These are phyloP conservation scores for Halcyon smyrnensis DNA, from an alignment of 2,797 vertebrate genomes.

Conservation along the genomic window DNA sequence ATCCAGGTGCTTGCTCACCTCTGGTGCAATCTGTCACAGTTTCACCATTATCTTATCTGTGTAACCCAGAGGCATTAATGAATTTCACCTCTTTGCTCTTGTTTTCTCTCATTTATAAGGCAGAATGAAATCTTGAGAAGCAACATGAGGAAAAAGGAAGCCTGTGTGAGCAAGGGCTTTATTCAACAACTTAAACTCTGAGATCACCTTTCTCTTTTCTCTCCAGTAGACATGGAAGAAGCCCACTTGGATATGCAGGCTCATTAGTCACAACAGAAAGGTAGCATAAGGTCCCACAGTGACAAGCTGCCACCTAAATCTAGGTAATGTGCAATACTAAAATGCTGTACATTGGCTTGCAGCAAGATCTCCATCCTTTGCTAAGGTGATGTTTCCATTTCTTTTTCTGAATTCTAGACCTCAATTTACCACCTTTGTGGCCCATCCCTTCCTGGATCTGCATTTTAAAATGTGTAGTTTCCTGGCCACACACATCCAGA, in stretches of 20 bases:
- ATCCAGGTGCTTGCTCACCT: not conserved
- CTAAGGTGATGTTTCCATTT: not conserved
- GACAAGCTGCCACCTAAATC: conserved; percentile 58
- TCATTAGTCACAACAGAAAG: conserved; percentile 46
- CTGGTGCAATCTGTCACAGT: not conserved
- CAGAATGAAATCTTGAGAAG: not conserved
- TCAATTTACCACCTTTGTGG: not conserved
- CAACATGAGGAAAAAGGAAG: not conserved
- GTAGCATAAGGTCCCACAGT: conserved; percentile 28
- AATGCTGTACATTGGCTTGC: not conserved
- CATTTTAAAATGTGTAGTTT: not conserved
- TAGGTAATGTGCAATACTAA: not conserved
- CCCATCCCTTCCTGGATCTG: not conserved
- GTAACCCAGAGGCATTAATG: not conserved
- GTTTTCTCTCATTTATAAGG: not conserved
- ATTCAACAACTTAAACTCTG: conserved; percentile 8
- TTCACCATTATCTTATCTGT: not conserved
- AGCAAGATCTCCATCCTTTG: not conserved
- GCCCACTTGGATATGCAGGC: not conserved
- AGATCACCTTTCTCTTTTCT: conserved; percentile 15
- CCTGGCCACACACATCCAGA: not conserved
- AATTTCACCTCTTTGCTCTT: not conserved
- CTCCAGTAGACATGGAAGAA: not conserved
- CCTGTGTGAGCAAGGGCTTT: not conserved
- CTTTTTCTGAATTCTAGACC: not conserved